Base-by-base conservation (phyloP, 35 echinoderm and acorn worm genomes). In the Acanthaster planci region DNA sequence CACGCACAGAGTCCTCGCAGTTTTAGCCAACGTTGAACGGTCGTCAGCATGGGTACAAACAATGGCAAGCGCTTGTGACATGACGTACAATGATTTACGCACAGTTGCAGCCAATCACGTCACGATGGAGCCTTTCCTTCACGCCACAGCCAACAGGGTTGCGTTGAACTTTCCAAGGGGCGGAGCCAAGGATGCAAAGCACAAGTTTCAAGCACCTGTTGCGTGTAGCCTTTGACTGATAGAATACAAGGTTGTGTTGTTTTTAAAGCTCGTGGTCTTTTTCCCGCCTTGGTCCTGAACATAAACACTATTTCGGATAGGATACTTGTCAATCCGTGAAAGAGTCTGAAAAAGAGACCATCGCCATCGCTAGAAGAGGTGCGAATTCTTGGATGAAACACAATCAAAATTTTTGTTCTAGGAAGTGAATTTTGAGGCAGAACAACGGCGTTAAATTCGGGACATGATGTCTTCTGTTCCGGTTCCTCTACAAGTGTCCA, bases 201-300 rank as follows among this genome's bases (percentile, higher is more conserved):
- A 8, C 34, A 14, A 72, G 26, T 10, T 72, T 26, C 9, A 14
- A 72, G 4, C 64, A 72, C 64, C 64, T 72, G 64, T 72, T 72
- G 64, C 23, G 64, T 72, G 34, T 7, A 72, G 64, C 64, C 30
- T 72, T 72, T 26, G 23, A 72, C 64, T 26, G 64, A 72, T 72
- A 72, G 64, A 27, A 72, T 72, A 72, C 64, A 72, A 29, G 64
- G 64, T 26, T 21, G 18, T 14, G 23, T 31, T 72, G 22, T 60
- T 60, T 60, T 72, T 72, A 72, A 72, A 72, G 64, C 64, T 26
- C 14, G 22, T 26, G 15, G 56, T 72, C 0, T 47, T 47, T 47
- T 47, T 47, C 4, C 42, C 42, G 12, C 42, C 42, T 6, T 26
- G 64, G 64, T 72, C 64, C 64, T 26, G 64, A 72, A 72, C 64